A percentile compares a stretch with the other conserved stretches of the same genome.
Conservation (phyloP, 2,888 invertebrate genomes). For the Rambutsinella grinnellia region DNA sequence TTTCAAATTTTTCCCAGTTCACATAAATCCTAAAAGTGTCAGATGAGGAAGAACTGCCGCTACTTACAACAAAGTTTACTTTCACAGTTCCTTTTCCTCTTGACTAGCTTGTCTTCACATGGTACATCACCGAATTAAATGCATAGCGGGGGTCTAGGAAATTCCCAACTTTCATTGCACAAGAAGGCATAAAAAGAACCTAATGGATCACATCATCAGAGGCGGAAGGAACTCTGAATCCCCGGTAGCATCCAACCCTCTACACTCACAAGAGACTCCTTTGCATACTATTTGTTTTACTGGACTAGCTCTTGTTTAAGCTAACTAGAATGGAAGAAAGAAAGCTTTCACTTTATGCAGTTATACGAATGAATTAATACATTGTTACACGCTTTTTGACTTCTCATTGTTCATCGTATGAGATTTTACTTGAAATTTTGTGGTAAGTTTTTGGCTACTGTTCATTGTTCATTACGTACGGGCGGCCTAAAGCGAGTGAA, state of each 20-base stretch:
- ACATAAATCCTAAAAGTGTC: not conserved
- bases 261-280: not conserved
- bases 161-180: not conserved
- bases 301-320: not conserved
- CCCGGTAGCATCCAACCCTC: not conserved
- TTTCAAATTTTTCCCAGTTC: conserved; percentile 7
- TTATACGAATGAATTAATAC: not conserved
- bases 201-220: not conserved
- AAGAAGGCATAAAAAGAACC: not conserved
- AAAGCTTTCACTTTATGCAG: not conserved
- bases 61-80: not conserved
- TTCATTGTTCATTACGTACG: too few species aligned
- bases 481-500: too few species aligned
- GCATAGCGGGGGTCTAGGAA: not conserved
- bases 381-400: not conserved
- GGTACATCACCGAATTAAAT: not conserved
- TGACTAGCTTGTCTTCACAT: not conserved
- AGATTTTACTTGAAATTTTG: not conserved
- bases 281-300: not conserved
- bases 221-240: not conserved
- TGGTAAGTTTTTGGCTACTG: too few species aligned
- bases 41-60: not conserved
- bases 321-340: not conserved
- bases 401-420: not conserved
- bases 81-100: too few species aligned